These are phyloP conservation scores for Scaeva pyrastri DNA, from an alignment of 2,888 invertebrate genomes.

Conservation along the genomic window DNA sequence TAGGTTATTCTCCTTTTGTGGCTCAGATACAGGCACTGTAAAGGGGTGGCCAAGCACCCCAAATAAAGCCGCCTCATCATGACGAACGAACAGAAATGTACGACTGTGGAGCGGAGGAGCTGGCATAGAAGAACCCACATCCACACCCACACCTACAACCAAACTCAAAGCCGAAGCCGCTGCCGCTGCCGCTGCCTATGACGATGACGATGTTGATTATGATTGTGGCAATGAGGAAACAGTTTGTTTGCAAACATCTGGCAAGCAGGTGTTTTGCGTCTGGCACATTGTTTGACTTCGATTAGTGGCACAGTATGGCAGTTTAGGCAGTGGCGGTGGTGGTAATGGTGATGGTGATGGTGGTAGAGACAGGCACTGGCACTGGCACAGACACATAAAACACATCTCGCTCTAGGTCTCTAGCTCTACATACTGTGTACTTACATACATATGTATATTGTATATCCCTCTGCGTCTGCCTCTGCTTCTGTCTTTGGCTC, in stretches of 20 bases:
- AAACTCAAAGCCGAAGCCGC: too few relatives aligned
- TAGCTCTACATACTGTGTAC: not conserved
- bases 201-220: constrained; percentile 70
- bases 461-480: not conserved
- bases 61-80: constrained; percentile 28
- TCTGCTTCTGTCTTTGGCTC: constrained; percentile 6
- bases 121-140: not conserved
- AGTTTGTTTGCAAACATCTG: constrained; percentile 75
- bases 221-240: constrained; percentile 70
- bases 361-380: constrained; percentile 4
- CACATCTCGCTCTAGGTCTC: constrained; percentile 12
- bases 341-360: not conserved
- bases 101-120: not conserved
- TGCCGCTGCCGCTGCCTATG: constrained; percentile 15
- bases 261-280: constrained; percentile 73
- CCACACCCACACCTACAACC: not conserved
- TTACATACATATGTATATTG: too few relatives aligned
- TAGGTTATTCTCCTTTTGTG: constrained; percentile 33
- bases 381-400: not conserved
- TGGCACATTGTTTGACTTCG: constrained; percentile 74
- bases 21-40: not conserved
- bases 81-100: not conserved
- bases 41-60: constrained; percentile 9
- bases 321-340: constrained; percentile 2
- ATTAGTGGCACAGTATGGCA: constrained; percentile 54